phyloP scores from a whole-genome alignment of 2,113 vertebrate genomes.

The Dinomys branickii region DNA sequence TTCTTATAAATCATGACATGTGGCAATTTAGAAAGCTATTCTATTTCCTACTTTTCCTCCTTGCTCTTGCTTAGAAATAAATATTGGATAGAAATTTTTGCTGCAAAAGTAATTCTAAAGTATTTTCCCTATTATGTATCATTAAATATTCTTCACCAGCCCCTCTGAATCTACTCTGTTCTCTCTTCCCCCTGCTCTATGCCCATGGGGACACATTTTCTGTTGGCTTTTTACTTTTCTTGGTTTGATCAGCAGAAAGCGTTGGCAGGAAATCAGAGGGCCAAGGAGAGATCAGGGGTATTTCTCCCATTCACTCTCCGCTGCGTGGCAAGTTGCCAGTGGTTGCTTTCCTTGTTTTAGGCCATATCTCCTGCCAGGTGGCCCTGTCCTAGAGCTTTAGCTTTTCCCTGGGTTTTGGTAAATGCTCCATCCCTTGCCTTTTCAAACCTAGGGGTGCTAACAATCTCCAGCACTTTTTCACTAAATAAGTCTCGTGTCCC shows the following conservation, averaged over 20 bases:
- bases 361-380: background rate
- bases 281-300: background rate
- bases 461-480: background rate
- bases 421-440: background rate
- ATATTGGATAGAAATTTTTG: background rate
- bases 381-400: background rate
- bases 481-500: background rate
- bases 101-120: background rate
- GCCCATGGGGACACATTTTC: background rate
- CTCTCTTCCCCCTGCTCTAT: background rate
- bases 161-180: background rate
- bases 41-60: constrained; percentile 15
- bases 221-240: background rate
- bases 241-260: background rate
- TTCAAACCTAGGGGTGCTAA: background rate
- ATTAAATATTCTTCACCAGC: background rate
- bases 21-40: background rate
- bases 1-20: constrained; percentile 19
- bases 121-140: background rate
- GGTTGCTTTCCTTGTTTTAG: background rate
- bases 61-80: background rate
- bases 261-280: background rate
- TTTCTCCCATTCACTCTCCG: background rate
- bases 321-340: background rate
- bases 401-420: background rate